Evolutionary conservation across 2,113 vertebrate species (phyloP).

Genomic region (Antennarius striatus): DNA sequence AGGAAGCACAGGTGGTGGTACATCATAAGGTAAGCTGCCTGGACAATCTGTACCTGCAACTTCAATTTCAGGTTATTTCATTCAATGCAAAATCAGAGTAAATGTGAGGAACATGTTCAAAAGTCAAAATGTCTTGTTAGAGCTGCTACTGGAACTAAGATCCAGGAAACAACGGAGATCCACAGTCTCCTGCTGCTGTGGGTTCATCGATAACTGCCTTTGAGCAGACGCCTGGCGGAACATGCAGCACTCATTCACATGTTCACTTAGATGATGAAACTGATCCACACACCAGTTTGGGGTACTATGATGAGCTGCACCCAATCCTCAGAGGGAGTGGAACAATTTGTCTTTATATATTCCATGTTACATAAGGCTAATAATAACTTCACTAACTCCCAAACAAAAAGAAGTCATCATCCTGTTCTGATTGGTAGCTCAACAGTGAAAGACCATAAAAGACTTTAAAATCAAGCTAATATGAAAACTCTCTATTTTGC

Average conservation of each 20-base stretch:
- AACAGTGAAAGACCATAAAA: too few species aligned
- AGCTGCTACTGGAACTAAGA: conserved; percentile 14
- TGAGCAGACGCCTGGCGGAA: conserved; percentile 14
- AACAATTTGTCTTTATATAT: conserved; percentile 38
- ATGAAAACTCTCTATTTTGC: too few species aligned
- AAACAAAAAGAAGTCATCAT: too few species aligned
- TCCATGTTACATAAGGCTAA: conserved; percentile 3
- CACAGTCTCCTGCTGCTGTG: background rate
- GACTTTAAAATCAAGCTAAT: too few species aligned
- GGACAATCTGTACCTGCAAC: too few species aligned
- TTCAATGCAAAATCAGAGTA: conserved; percentile 30
- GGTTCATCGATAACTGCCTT: conserved; percentile 18
- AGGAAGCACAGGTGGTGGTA: conserved; percentile 21
- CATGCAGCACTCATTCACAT: conserved; percentile 25
- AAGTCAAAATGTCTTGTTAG: conserved; percentile 34
- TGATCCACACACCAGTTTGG: conserved; percentile 8
- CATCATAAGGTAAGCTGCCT: too few species aligned
- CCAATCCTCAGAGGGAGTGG: conserved; percentile 25
- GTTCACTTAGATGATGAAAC: conserved; percentile 29
- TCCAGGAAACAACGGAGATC: conserved; percentile 12
- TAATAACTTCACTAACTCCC: too few species aligned
- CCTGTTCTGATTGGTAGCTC: too few species aligned
- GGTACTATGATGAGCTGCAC: conserved; percentile 19
- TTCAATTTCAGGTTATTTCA: conserved; percentile 52
- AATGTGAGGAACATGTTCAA: conserved; percentile 24